Evolutionary conservation across 2,113 vertebrate genomes (phyloP), one percentile per base, ranked within the genome.

Genomic region (Hemicordylus capensis): DNA sequence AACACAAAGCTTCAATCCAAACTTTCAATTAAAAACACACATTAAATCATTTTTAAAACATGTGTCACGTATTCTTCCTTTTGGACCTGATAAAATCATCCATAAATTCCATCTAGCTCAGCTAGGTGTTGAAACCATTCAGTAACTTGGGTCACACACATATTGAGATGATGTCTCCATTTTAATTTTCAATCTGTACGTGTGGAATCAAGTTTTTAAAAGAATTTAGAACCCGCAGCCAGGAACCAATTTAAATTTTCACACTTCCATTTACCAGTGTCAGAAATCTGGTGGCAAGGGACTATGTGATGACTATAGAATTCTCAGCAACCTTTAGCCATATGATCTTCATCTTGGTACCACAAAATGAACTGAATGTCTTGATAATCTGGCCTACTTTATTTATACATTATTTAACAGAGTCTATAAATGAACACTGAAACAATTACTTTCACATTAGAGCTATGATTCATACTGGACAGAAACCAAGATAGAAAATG

Each of bases 381-480:
- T 78, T 61, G 42, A 58, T 63, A 81, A 85, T 12, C 12, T 44
- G 26, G 58, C 26, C n/a, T 24, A 5, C 79, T 85, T 79, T 85
- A 78, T 85, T 59, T 85, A 78, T 61, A 28, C 56, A 59, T 85
- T 54, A 61, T 85, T 76, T 61, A 59, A 79, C 42, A 59, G 74
- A 46, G 22, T 70, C 56, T 85, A 48, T 72, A 73, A 61, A 80
- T 73, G 42, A 85, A 63, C 24, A 85, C 8, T 79, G 67, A 73
- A 72, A 85, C 56, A 80, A 73, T 85, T 85, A 85, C 58, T 80
- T 80, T 80, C 76, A 73, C 73, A 85, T 85, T 73, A 73, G 34
- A 73, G 20, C 24, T 28, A 8, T 85, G 84, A 85, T 72, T 85
- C 66, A 72, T 51, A 48, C 44, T 80, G 67, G 84, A 85, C 0